Conservation (phyloP, 2,113 vertebrate genomes). For the Microtus pennsylvanicus region DNA sequence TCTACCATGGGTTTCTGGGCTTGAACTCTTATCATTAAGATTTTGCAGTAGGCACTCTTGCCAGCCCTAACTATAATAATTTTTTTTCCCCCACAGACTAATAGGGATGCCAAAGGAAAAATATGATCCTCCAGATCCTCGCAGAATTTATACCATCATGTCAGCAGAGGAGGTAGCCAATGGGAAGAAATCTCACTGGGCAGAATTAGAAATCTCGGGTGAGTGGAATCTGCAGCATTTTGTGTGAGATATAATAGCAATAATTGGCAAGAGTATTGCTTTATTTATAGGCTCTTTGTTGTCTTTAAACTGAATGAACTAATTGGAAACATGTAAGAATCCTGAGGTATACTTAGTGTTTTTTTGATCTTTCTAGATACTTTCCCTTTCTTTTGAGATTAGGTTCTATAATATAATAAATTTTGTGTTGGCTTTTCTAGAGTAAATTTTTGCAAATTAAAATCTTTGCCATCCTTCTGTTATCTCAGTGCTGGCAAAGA, state of each 20-base stretch:
- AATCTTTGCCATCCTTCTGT: background rate
- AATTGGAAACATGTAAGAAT: slow-evolving; percentile 14
- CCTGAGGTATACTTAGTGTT: background rate
- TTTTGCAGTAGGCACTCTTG: background rate
- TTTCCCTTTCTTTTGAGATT: background rate
- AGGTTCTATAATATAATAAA: slow-evolving; percentile 3
- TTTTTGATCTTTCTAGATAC: slow-evolving; percentile 41
- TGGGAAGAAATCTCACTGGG: slow-evolving; percentile 99
- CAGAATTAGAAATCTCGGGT: slow-evolving; percentile 99
- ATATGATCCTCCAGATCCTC: slow-evolving; percentile 99
- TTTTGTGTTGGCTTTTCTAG: slow-evolving; percentile 32
- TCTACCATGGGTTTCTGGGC: background rate
- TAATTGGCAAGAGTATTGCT: slow-evolving; percentile 30
- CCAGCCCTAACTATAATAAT: slow-evolving; percentile 40
- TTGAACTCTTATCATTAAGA: background rate
- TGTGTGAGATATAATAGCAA: slow-evolving; percentile 16
- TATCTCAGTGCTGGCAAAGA: background rate
- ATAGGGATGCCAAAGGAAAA: slow-evolving; percentile 99
- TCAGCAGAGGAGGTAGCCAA: slow-evolving; percentile 97
- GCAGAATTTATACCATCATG: slow-evolving; percentile 99
- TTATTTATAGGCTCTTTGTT: slow-evolving; percentile 23
- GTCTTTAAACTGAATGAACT: slow-evolving; percentile 41
- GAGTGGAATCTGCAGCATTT: slow-evolving; percentile 81
- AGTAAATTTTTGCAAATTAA: slow-evolving; percentile 51
- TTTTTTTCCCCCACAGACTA: slow-evolving; percentile 88